Conservation (phyloP, 2,888 invertebrate genomes). For the Cepaea hortensis region DNA sequence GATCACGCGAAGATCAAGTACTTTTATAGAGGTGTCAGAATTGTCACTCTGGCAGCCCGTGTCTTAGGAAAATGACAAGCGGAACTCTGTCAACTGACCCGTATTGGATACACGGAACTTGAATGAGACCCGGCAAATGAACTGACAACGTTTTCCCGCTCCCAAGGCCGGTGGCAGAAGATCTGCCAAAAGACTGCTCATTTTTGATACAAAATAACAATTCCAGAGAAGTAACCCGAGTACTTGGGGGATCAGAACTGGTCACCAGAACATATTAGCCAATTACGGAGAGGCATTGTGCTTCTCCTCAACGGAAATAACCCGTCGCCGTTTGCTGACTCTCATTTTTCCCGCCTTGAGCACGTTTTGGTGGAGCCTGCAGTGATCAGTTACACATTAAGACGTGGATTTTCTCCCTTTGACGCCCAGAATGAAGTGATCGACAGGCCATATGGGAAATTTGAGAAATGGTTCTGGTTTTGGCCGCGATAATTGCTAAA, state of each 20-base stretch:
- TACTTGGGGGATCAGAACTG: neutral
- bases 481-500: constrained; percentile 13
- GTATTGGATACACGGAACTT: neutral
- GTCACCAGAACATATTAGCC: constrained; percentile 46
- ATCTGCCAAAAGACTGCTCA: constrained; percentile 12
- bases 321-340: constrained; percentile 33
- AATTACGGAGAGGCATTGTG: constrained; percentile 49
- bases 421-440: neutral
- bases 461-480: constrained; percentile 6
- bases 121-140: neutral
- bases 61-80: too few relatives aligned
- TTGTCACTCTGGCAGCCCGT: too few relatives aligned
- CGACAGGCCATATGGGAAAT: constrained; percentile 19
- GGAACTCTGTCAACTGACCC: too few relatives aligned
- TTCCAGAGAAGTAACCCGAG: neutral
- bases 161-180: neutral
- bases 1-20: too few relatives aligned
- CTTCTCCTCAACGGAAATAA: constrained; percentile 9
- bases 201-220: constrained; percentile 45
- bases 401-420: constrained; percentile 27
- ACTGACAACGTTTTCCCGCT: neutral
- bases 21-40: too few relatives aligned
- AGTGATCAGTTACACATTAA: constrained; percentile 38
- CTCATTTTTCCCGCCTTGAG: constrained; percentile 25
- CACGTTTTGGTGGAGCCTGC: constrained; percentile 16